phyloP scores from a whole-genome alignment of 53 echinoderm and acorn worm genomes.

The Antedon mediterranea region DNA sequence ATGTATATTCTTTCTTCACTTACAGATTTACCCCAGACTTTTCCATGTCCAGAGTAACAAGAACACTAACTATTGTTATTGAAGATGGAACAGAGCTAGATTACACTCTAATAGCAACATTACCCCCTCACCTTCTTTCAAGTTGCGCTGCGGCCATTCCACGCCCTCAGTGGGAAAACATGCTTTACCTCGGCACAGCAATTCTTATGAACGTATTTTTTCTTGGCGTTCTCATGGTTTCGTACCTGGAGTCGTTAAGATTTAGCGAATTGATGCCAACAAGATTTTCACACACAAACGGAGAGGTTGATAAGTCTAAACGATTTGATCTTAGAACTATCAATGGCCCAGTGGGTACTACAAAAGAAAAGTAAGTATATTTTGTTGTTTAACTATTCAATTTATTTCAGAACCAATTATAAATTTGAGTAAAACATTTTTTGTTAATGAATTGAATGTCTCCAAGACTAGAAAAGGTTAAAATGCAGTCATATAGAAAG shows the following conservation, averaged over 20 bases:
- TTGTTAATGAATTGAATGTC: too few species aligned
- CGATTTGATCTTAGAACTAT: conserved; percentile 73
- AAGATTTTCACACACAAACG: conserved; percentile 17
- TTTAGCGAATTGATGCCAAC: conserved; percentile 45
- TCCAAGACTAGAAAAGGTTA: too few species aligned
- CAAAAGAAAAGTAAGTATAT: background rate
- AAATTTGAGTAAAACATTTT: background rate
- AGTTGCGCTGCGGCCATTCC: conserved; percentile 79
- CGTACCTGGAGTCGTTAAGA: conserved; percentile 79
- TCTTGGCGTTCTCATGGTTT: conserved; percentile 75
- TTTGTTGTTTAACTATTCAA: background rate
- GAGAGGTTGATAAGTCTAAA: conserved; percentile 42
- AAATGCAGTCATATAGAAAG: too few species aligned
- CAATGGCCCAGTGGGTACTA: background rate
- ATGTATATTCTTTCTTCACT: background rate
- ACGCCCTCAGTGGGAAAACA: conserved; percentile 81
- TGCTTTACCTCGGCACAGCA: conserved; percentile 59
- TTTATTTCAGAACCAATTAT: too few species aligned
- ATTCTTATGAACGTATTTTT: conserved; percentile 78
- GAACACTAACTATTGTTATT: conserved; percentile 60
- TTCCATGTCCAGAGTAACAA: conserved; percentile 63
- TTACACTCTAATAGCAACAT: conserved; percentile 84
- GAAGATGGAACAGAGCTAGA: conserved; percentile 61
- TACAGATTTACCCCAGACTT: conserved; percentile 93
- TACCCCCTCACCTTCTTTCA: conserved; percentile 80